These are phyloP conservation scores for Clamator glandarius DNA, from an alignment of 2,797 vertebrate genomes.

Conservation along the genomic window DNA sequence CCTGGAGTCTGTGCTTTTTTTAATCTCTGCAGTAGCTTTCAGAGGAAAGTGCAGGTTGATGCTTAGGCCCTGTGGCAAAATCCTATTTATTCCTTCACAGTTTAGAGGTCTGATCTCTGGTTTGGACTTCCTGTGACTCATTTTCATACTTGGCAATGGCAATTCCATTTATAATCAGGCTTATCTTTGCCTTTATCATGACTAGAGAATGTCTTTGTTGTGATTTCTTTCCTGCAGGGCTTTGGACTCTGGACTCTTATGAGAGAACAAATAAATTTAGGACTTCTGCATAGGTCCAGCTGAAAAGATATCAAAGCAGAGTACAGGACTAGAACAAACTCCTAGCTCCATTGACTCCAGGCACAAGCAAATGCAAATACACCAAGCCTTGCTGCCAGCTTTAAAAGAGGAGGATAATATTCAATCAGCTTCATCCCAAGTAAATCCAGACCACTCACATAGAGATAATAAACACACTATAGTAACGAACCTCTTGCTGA, in stretches of 20 bases:
- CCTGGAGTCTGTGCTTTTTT: background rate
- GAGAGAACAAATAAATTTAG: background rate
- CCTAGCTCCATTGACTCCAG: background rate
- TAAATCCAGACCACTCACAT: background rate
- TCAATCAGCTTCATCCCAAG: background rate
- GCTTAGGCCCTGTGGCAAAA: conserved; percentile 7
- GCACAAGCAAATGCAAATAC: background rate
- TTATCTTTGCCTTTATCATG: background rate
- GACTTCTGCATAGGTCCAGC: background rate
- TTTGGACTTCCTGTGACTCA: background rate
- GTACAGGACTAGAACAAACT: background rate
- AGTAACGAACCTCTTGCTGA: background rate
- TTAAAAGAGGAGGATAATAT: background rate
- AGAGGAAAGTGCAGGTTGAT: conserved; percentile 14
- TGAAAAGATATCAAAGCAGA: background rate
- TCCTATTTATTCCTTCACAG: background rate
- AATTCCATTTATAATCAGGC: background rate
- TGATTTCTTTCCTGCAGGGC: background rate
- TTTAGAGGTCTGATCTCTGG: conserved; percentile 6
- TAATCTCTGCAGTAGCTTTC: background rate
- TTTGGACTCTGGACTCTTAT: background rate
- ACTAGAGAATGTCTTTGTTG: background rate
- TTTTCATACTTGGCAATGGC: background rate
- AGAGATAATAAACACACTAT: background rate
- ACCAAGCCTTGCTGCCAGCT: background rate